Evolutionary conservation across 2,888 invertebrate genomes (phyloP), one percentile per base, ranked within the genome.

Genomic region (Chironomus tentans): DNA sequence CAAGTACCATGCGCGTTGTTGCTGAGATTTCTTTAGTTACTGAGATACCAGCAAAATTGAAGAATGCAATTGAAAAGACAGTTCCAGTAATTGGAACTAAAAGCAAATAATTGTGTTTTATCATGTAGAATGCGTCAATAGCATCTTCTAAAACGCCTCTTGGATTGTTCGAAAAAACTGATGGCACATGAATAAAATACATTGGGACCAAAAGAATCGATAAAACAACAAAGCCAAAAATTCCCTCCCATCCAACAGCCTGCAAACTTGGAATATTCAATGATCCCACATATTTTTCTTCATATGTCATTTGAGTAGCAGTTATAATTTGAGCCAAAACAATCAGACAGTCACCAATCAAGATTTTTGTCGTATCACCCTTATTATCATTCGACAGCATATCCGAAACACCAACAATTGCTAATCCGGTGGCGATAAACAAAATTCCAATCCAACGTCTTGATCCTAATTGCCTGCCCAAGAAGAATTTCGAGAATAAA

Each of bases 1-100:
- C 96, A 69, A 96, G 85, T 12, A 97, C 92, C 91, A 95, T 93
- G 78, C 96, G 87, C 2, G 94, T 94, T 0, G 95, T 95, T 1
- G 97, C 96, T 1, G 94, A 96, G 80, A 96, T 88, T 83, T 96
- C 94, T 84, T 97, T 97, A 0, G 96, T 95, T 3, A 98, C 93
- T 81, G 92, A 93, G 78, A 97, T 90, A 10, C 95, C 95, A 78
- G 94, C 91, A 83, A 93, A 97, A 83, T 95, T 96, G 86, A 97
- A 97, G 85, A 96, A 92, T 0, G 97, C 94, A 79, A 97, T 96
- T 72, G 95, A 95, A 24, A 94, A 80, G 21, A 76, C 38, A 4
- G 76, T 85, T 88, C 92, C 90, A 76, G 87, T 78, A 73, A 93
- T 85, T 13, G 92, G 91, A 74, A 90, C 79, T 13, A 89, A 80